Conservation (phyloP, 2,113 vertebrate species). For the Megaceryle maxima region DNA sequence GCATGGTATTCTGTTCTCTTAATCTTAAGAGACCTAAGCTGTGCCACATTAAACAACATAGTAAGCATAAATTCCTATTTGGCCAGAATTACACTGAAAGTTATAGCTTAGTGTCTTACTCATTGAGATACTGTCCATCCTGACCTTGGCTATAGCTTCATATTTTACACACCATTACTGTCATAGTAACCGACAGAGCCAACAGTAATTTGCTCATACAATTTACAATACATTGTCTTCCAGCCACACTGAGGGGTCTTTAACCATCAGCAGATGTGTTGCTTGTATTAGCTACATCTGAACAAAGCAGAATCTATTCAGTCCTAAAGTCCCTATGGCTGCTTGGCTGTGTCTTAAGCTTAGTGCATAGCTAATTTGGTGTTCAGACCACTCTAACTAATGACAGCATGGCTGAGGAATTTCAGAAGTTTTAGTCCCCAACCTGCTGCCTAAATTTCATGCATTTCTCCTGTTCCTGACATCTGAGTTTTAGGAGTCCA, state of each 20-base stretch:
- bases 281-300: constrained; percentile 57
- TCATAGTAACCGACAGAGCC: constrained; percentile 52
- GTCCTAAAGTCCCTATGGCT: constrained; percentile 37
- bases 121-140: constrained; percentile 5
- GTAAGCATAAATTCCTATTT: constrained; percentile 17
- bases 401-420: constrained; percentile 14
- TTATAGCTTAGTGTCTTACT: background rate
- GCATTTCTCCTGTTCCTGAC: background rate
- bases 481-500: background rate
- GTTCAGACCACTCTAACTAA: constrained; percentile 27
- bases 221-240: constrained; percentile 70
- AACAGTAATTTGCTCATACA: constrained; percentile 70
- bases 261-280: constrained; percentile 79
- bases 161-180: constrained; percentile 66
- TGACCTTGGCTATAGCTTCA: constrained; percentile 52
- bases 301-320: constrained; percentile 67
- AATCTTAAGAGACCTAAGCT: constrained; percentile 12
- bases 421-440: constrained; percentile 30
- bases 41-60: constrained; percentile 3
- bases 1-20: background rate
- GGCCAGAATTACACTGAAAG: background rate
- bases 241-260: constrained; percentile 66
- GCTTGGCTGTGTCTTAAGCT: constrained; percentile 41
- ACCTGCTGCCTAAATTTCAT: background rate
- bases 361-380: constrained; percentile 18